These are phyloP conservation scores for Melieria crassipennis DNA, from an alignment of 2,888 invertebrate genomes.

Conservation along the genomic window DNA sequence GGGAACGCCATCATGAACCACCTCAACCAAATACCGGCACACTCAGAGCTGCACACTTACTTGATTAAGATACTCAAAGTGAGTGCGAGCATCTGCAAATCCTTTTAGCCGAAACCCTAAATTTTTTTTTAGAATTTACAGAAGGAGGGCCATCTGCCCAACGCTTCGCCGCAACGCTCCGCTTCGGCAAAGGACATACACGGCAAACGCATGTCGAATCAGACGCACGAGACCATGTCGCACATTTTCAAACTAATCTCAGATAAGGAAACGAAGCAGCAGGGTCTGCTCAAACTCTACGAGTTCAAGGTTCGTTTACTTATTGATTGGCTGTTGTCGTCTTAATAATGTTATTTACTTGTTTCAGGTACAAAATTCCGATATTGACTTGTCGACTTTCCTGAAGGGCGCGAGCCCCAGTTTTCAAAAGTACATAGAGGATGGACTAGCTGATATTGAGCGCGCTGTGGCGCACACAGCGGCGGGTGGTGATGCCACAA, in stretches of 20 bases:
- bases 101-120: background rate
- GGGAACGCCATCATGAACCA: constrained; percentile 84
- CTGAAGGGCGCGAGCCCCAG: constrained; percentile 64
- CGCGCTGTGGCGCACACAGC: constrained; percentile 40
- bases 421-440: constrained; percentile 66
- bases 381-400: constrained; percentile 63
- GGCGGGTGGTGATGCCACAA: constrained; percentile 10
- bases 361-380: constrained; percentile 62
- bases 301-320: constrained; percentile 61
- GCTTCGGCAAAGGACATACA: constrained; percentile 61
- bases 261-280: constrained; percentile 83
- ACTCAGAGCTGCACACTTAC: constrained; percentile 87
- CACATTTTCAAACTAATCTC: constrained; percentile 93
- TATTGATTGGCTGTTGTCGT: background rate
- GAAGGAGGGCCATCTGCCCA: constrained; percentile 68
- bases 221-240: constrained; percentile 85
- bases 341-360: background rate
- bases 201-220: constrained; percentile 75
- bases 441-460: constrained; percentile 64
- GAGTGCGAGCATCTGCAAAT: background rate
- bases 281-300: constrained; percentile 73
- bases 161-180: constrained; percentile 59
- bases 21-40: constrained; percentile 79
- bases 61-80: constrained; percentile 81
- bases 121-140: constrained; percentile 66